Evolutionary conservation across 2,888 invertebrate species (phyloP), one percentile per base, ranked within the genome.

Genomic region (Drosophila atroscutellata): DNA sequence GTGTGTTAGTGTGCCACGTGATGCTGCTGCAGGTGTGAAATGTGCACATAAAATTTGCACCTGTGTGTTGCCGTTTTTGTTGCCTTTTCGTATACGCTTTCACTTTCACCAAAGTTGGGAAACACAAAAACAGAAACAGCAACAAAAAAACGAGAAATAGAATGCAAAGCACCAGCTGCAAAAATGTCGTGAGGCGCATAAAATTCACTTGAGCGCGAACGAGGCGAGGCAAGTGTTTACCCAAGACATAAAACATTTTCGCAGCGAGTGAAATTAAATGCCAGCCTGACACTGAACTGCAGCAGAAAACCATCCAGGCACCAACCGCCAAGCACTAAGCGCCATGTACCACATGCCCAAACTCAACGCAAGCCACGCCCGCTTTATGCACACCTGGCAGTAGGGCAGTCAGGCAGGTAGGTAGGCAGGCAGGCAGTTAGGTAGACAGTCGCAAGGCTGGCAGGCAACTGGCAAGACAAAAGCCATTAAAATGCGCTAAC

Each of bases 261-360:
- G 77, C 90, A 72, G 86, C 79, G 89, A 90, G 89, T 86, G 86
- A 86, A 90, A 86, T 86, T 90, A 86, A 86, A 86, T 83, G 88
- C 90, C 83, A 83, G 88, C 86, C 76, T 86, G 86, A 86, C 90
- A 88, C 86, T 88, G 86, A 88, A 90, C 79, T 83, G 89, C 86
- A 82, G 76, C 83, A 54, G 39, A 24, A 70, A 60, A 60, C 30
- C 47, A 51, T 30, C 63, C 62, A 36, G 15, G 34, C 54, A 50
- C 60, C 57, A 54, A 54, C 36, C 36, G 36, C 26, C 26, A 26
- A 45, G 45, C 15, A 28, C 28, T 28, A 37, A 37, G 39, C 56
- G 36, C 9, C 67, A 18, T 34, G 68, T 49, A 28, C 26, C 49
- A 34, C 49, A 54, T 66, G 50, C 60, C 45, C 20, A 60, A 32